Conservation (phyloP, 2,113 vertebrate species). For the Arenaria interpres region DNA sequence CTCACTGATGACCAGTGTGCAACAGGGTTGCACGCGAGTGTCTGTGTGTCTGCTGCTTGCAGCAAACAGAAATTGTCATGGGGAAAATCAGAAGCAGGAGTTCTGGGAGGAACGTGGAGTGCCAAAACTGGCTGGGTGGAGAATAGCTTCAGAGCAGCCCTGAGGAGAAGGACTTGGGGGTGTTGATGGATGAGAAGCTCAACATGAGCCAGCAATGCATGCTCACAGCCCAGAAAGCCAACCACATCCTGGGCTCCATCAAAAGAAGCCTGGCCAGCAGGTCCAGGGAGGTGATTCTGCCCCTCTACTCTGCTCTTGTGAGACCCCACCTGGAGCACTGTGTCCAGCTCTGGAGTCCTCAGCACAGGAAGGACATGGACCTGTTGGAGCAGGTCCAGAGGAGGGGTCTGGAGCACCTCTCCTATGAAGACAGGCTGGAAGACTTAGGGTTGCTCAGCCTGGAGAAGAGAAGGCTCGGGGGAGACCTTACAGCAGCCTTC, state of each 20-base stretch:
- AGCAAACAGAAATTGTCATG: background rate
- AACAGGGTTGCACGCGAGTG: background rate
- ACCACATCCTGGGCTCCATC: background rate
- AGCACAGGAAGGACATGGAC: background rate
- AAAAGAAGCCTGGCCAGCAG: background rate
- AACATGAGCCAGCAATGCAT: background rate
- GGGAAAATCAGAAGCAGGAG: background rate
- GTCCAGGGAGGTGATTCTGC: background rate
- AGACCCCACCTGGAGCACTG: background rate
- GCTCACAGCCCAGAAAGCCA: background rate
- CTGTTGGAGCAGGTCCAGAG: background rate
- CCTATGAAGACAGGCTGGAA: background rate
- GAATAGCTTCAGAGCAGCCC: background rate
- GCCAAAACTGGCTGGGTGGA: background rate
- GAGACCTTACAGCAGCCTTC: background rate
- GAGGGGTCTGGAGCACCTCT: background rate
- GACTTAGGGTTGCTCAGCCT: background rate
- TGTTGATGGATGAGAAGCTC: background rate
- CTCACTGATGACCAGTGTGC: background rate
- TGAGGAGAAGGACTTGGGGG: background rate
- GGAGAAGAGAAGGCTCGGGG: background rate
- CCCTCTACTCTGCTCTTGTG: background rate
- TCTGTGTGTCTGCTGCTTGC: background rate
- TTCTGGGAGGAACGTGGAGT: accelerated
- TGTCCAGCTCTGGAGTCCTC: background rate